These are phyloP conservation scores for Notolepis coatsorum DNA, from an alignment of 2,797 vertebrate species.

Conservation along the genomic window DNA sequence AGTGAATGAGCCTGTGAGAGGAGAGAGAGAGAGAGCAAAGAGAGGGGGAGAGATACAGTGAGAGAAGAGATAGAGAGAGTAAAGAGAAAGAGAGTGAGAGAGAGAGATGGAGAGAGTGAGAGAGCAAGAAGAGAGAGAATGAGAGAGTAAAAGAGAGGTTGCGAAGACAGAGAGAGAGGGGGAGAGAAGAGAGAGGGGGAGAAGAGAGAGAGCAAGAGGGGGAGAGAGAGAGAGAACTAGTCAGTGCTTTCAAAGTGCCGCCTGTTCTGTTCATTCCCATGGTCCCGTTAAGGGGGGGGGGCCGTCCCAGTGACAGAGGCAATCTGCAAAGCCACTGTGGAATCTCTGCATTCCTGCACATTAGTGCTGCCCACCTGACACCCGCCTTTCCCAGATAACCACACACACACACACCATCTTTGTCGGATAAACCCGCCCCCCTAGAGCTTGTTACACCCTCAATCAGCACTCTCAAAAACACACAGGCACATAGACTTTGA, in stretches of 20 bases:
- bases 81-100: not conserved
- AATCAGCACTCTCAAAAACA: conserved; percentile 45
- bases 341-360: conserved; percentile 84
- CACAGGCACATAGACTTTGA: conserved; percentile 26
- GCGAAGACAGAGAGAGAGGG: not conserved
- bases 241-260: conserved; percentile 72
- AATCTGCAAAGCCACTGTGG: conserved; percentile 80
- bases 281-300: conserved; percentile 59
- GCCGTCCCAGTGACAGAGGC: conserved; percentile 70
- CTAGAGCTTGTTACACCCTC: conserved; percentile 35
- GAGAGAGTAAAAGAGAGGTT: not conserved
- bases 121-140: conserved; percentile 17
- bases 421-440: conserved; percentile 27
- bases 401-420: conserved; percentile 42
- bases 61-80: not conserved
- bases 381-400: conserved; percentile 71
- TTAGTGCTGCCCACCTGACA: conserved; percentile 84
- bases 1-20: conserved; percentile 41
- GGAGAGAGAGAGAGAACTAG: not conserved
- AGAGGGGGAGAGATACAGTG: not conserved
- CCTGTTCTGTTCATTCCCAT: conserved; percentile 73
- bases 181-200: not conserved
- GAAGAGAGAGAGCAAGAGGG: too few relatives aligned
- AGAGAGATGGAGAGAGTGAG: conserved; percentile 6
- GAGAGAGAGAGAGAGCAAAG: conserved; percentile 24